A percentile compares a stretch with the other conserved stretches of the same genome.
Conservation (phyloP, 2,797 vertebrate genomes). For the Bovichtus diacanthus region DNA sequence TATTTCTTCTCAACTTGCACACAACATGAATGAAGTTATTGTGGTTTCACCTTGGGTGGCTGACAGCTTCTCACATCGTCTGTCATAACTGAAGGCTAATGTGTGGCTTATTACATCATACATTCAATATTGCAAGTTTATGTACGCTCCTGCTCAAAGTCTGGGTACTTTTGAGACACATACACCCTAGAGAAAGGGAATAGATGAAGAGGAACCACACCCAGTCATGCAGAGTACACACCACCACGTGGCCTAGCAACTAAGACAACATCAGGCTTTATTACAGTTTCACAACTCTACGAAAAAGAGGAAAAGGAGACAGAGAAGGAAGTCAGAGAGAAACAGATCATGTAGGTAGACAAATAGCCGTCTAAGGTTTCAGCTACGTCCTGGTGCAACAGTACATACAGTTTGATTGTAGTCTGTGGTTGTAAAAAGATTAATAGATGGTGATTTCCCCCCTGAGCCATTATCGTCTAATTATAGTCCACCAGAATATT, state of each 20-base stretch:
- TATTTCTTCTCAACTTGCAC: constrained; percentile 5
- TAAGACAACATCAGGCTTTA: constrained; percentile 70
- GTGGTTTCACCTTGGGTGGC: constrained; percentile 35
- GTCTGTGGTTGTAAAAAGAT: constrained; percentile 35
- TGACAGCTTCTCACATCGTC: constrained; percentile 29
- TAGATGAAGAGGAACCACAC: constrained; percentile 76
- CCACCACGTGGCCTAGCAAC: constrained; percentile 75
- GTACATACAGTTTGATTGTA: constrained; percentile 19
- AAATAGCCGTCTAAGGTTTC: constrained; percentile 30
- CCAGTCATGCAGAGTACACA: constrained; percentile 63
- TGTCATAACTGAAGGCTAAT: constrained; percentile 6
- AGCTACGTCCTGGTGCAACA: constrained; percentile 10
- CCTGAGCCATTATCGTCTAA: constrained; percentile 41
- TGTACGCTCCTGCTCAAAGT: constrained; percentile 39
- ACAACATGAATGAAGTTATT: constrained; percentile 35
- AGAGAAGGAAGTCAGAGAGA: constrained; percentile 37
- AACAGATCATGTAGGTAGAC: constrained; percentile 2
- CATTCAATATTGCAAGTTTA: constrained; percentile 17
- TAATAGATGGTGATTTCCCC: constrained; percentile 25
- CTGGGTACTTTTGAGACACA: constrained; percentile 45
- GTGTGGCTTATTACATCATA: constrained; percentile 32
- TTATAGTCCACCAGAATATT: constrained; percentile 57
- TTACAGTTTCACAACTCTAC: constrained; percentile 51
- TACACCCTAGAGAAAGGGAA: constrained; percentile 61
- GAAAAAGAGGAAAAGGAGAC: constrained; percentile 47